Percentiles rank a stretch among this genome's conserved stretches.
Conservation (phyloP, 2,113 vertebrate species). For the Hyperopisus bebe region DNA sequence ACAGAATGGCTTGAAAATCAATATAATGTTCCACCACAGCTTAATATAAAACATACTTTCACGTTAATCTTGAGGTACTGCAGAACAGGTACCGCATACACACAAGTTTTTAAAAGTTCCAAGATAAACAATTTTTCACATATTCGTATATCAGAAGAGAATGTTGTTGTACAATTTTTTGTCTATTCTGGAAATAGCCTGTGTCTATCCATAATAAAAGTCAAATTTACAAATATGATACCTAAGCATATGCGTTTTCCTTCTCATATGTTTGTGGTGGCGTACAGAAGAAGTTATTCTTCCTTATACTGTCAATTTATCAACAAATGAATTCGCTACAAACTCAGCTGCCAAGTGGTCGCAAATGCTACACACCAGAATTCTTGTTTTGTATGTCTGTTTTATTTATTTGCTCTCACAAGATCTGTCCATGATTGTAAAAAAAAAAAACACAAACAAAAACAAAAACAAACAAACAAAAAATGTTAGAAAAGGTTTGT, state of each 20-base stretch:
- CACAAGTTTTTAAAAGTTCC: conserved; percentile 46
- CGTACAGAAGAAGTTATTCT: conserved; percentile 28
- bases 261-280: conserved; percentile 25
- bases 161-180: conserved; percentile 43
- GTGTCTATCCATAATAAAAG: conserved; percentile 43
- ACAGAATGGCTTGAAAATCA: conserved; percentile 55
- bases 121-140: conserved; percentile 31
- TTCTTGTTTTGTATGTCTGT: conserved; percentile 39
- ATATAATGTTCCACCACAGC: conserved; percentile 57
- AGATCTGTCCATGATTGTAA: conserved; percentile 63
- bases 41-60: conserved; percentile 42
- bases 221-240: conserved; percentile 55
- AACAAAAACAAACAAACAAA: conserved; percentile 44
- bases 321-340: conserved; percentile 51
- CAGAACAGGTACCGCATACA: conserved; percentile 59
- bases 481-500: conserved; percentile 98
- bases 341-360: conserved; percentile 81
- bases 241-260: conserved; percentile 37
- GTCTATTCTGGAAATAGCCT: conserved; percentile 37
- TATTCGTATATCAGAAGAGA: conserved; percentile 32
- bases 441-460: conserved; percentile 59
- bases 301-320: conserved; percentile 35
- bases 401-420: conserved; percentile 68
- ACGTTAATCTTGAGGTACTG: conserved; percentile 55
- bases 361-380: conserved; percentile 81